Evolutionary conservation across 2,113 vertebrate genomes (phyloP).

Genomic region (Pseudopipra pipra): DNA sequence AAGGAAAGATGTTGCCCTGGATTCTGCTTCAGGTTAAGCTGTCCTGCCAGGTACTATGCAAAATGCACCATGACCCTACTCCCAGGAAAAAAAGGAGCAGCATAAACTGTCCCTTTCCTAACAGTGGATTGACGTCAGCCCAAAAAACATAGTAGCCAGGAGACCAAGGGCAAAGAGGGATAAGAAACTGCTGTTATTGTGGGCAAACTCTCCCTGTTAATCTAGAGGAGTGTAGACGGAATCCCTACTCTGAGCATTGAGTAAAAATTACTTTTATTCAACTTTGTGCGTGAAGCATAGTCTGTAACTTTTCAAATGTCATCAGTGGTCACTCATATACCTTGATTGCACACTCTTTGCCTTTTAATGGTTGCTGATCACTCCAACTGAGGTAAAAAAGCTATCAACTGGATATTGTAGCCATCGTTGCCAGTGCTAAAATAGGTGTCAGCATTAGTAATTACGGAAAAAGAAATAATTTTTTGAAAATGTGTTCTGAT

Average conservation of each 20-base stretch:
- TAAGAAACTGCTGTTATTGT: background rate
- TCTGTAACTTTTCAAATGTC: background rate
- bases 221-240: background rate
- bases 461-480: background rate
- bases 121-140: background rate
- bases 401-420: background rate
- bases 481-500: background rate
- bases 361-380: background rate
- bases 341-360: background rate
- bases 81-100: background rate
- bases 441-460: background rate
- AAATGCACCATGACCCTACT: background rate
- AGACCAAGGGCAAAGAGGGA: background rate
- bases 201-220: background rate
- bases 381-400: background rate
- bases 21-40: background rate
- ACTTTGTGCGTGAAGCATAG: background rate
- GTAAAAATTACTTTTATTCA: background rate
- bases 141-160: background rate
- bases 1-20: background rate
- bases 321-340: background rate
- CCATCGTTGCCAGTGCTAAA: background rate
- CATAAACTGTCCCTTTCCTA: background rate
- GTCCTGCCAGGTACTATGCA: background rate
- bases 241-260: background rate